phyloP scores from a whole-genome alignment of 2,888 invertebrate genomes.

The Folsomia manolachei region DNA sequence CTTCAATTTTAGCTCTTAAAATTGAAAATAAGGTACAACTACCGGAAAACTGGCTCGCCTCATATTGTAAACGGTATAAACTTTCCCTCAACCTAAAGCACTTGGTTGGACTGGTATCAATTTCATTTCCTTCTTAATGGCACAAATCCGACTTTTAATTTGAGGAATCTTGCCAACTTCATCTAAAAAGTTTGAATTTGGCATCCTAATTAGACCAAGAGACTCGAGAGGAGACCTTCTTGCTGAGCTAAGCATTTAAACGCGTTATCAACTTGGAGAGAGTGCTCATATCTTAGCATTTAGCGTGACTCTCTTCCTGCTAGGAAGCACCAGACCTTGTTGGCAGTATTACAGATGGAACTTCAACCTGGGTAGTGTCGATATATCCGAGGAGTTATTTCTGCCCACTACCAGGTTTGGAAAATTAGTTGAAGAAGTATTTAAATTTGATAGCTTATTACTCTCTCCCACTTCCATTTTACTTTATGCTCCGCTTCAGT shows the following conservation, averaged over 20 bases:
- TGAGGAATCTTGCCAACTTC: conserved; percentile 19
- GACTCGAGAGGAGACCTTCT: background rate
- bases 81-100: too few relatives aligned
- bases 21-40: too few relatives aligned
- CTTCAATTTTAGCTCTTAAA: too few relatives aligned
- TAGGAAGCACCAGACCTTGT: background rate
- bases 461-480: background rate
- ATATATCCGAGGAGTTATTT: background rate
- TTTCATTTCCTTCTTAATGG: conserved; percentile 7
- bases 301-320: background rate
- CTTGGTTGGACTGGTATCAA: conserved; percentile 4
- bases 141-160: conserved; percentile 20
- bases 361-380: background rate
- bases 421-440: conserved; percentile 7
- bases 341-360: too few relatives aligned
- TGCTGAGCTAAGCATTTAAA: background rate
- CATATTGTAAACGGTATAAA: too few relatives aligned
- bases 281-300: background rate
- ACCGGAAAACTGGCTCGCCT: too few relatives aligned
- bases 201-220: conserved; percentile 10
- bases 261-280: background rate
- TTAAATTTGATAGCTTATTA: conserved; percentile 14
- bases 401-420: conserved; percentile 9
- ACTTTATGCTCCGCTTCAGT: background rate
- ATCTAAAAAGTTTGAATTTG: conserved; percentile 17